Evolutionary conservation across 2,113 vertebrate species (phyloP).

Genomic region (Psophia crepitans): DNA sequence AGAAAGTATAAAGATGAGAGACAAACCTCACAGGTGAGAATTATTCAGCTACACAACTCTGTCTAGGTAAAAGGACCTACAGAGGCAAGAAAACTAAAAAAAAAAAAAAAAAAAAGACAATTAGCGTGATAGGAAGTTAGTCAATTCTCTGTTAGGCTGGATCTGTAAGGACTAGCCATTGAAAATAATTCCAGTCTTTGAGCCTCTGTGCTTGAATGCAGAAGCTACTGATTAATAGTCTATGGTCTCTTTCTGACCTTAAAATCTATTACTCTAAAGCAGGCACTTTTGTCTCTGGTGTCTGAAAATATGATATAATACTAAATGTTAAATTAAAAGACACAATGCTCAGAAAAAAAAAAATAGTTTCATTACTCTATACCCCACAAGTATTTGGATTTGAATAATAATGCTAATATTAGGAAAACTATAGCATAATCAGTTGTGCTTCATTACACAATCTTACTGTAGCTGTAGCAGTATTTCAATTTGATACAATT

Average conservation of each 20-base stretch:
- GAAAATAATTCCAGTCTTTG: neutral
- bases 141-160: neutral
- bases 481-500: conserved; percentile 1
- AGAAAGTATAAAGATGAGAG: neutral
- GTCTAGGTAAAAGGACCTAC: neutral
- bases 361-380: neutral
- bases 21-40: neutral
- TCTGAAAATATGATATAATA: neutral
- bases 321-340: neutral
- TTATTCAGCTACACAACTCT: neutral
- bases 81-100: neutral
- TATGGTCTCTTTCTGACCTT: neutral
- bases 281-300: neutral
- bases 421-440: neutral
- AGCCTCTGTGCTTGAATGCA: neutral
- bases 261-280: neutral
- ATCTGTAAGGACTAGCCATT: neutral
- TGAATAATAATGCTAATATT: conserved; percentile 28
- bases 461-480: neutral
- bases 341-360: neutral
- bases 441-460: neutral
- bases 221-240: neutral
- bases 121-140: neutral
- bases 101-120: neutral
- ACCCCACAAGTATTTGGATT: neutral